Evolutionary conservation across 1,140 invertebrate genomes (phyloP), one percentile per base, ranked within the genome.

Genomic region (Centruroides sculpturatus): DNA sequence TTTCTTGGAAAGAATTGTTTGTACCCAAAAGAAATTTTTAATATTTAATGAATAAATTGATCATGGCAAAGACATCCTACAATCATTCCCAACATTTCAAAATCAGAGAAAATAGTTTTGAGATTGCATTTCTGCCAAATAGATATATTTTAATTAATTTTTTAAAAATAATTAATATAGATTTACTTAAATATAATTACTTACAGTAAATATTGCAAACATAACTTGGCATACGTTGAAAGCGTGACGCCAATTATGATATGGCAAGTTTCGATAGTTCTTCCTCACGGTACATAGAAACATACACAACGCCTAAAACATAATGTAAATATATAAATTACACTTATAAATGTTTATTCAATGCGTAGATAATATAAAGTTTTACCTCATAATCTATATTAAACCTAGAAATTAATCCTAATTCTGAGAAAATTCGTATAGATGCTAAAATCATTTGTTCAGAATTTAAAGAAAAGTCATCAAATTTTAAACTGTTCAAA

Each of bases 181-280:
- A 23, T 23, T 23, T 23, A 23, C 23, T 23, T 23, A 23, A 23
- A 23, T 23, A 23, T 23, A 23, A 23, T 23, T 23, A 63, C 35
- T 56, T 67, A 90, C 88, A 52, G 85, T 91, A 36, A 94, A 75
- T 83, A 97, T 94, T 1, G 92, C 87, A 70, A 95, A 98, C 93
- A 98, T 97, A 0, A 92, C 94, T 71, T 97, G 93, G 0, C 91
- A 88, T 0, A 98, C 94, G 74, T 97, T 97, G 6, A 98, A 79
- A 0, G 93, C 94, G 75, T 98, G 94, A 70, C 92, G 80, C 92
- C 92, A 97, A 74, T 96, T 97, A 73, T 97, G 93, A 71, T 97
- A 97, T 9, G 87, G 92, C 12, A 97, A 92, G 70, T 92, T 89
- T 57, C 93, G 80, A 75, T 97, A 97, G 74, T 97, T 97, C 73